phyloP scores from a whole-genome alignment of 2,113 vertebrate species.

The Oncorhynchus nerka region DNA sequence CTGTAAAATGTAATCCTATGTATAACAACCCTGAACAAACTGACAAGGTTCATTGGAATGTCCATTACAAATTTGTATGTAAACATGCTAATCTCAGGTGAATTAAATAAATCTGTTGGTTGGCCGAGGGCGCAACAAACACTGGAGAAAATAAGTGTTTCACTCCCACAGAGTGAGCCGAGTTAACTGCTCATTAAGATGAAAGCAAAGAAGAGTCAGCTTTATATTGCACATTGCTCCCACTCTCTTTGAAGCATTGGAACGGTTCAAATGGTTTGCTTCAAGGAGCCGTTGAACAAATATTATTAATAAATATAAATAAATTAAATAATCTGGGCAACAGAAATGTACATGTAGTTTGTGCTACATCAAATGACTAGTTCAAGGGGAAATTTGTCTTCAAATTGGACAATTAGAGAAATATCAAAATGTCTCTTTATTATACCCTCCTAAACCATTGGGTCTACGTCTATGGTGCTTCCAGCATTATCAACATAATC shows the following conservation, averaged over 20 bases:
- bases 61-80: constrained; percentile 36
- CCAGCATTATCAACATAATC: constrained; percentile 35
- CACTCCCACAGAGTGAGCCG: neutral
- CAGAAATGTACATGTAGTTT: no score
- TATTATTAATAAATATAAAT: constrained; percentile 2
- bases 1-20: neutral
- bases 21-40: neutral
- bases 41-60: neutral
- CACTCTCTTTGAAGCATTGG: constrained; percentile 15
- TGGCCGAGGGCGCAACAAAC: constrained; percentile 37
- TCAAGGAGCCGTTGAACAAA: constrained; percentile 24
- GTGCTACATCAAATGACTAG: no score
- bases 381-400: no score
- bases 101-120: constrained; percentile 28
- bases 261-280: constrained; percentile 10
- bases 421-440: no score
- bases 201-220: neutral
- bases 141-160: constrained; percentile 25
- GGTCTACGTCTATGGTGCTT: constrained; percentile 28
- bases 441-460: no score
- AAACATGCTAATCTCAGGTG: constrained; percentile 64
- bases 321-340: neutral
- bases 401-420: no score
- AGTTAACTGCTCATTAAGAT: neutral
- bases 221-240: constrained; percentile 58